Conservation (phyloP, 1,140 invertebrate species). For the Euwallacea similis region DNA sequence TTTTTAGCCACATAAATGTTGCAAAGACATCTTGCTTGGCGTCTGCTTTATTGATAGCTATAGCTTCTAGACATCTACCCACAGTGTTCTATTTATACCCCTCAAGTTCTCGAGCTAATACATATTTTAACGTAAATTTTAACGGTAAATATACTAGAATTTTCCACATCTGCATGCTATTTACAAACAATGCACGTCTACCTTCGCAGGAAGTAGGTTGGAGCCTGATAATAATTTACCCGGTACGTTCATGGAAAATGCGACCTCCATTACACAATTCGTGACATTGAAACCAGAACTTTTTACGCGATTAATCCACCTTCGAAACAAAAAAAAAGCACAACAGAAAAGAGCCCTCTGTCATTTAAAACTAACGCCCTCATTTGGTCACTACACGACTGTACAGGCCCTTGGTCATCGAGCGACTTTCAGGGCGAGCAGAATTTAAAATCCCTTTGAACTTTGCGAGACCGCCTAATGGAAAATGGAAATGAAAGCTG, state of each 20-base stretch:
- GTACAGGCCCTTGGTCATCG: neutral
- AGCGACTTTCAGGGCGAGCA: neutral
- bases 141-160: no score
- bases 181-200: conserved; percentile 12
- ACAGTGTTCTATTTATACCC: no score
- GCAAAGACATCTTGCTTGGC: no score
- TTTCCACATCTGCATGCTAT: no score
- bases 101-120: no score
- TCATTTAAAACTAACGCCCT: neutral
- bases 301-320: no score
- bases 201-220: conserved; percentile 13
- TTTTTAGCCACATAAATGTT: neutral
- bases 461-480: conserved; percentile 8
- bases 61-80: no score
- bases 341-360: neutral
- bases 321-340: no score
- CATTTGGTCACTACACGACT: neutral
- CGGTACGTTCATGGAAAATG: conserved; percentile 8
- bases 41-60: no score
- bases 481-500: conserved; percentile 18
- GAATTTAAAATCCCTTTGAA: conserved; percentile 18
- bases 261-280: neutral
- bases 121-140: no score
- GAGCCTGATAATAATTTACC: conserved; percentile 8
- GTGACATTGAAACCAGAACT: no score